phyloP scores from a whole-genome alignment of 1,140 invertebrate genomes.

The Hyles euphorbiae region DNA sequence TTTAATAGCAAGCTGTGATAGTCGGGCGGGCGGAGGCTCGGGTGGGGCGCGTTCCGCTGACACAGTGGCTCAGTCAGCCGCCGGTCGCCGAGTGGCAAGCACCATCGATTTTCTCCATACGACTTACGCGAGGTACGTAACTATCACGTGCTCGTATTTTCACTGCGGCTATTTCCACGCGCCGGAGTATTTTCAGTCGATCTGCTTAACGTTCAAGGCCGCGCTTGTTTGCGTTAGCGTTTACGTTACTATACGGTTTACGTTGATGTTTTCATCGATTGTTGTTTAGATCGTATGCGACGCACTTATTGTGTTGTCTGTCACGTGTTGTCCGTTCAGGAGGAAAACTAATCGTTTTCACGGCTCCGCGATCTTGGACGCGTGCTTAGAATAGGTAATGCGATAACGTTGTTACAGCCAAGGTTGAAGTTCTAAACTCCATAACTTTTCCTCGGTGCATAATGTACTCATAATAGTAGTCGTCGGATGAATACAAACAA shows the following conservation, averaged over 20 bases:
- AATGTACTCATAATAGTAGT: not conserved
- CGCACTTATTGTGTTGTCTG: constrained; percentile 4
- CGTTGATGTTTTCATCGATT: constrained; percentile 43
- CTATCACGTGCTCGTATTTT: constrained; percentile 67
- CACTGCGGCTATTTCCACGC: constrained; percentile 67
- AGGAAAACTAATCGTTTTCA: constrained; percentile 57
- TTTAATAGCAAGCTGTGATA: constrained; percentile 52
- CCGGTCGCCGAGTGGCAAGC: constrained; percentile 62
- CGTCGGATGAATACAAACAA: not conserved
- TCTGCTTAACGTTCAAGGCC: constrained; percentile 70
- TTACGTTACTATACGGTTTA: constrained; percentile 39
- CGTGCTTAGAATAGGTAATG: constrained; percentile 48
- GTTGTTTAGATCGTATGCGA: constrained; percentile 35
- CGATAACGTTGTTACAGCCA: constrained; percentile 35
- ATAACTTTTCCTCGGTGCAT: constrained; percentile 1
- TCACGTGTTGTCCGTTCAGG: constrained; percentile 27
- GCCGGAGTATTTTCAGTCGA: constrained; percentile 63
- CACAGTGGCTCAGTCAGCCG: constrained; percentile 69
- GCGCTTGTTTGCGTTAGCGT: constrained; percentile 58
- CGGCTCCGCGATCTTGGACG: constrained; percentile 39
- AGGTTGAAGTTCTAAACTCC: constrained; percentile 21
- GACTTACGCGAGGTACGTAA: constrained; percentile 62
- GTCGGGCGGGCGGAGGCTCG: constrained; percentile 53
- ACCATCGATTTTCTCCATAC: constrained; percentile 68
- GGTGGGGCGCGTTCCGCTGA: constrained; percentile 66